These are phyloP conservation scores for Corvus cornix DNA, from an alignment of 2,113 vertebrate genomes.

Conservation along the genomic window DNA sequence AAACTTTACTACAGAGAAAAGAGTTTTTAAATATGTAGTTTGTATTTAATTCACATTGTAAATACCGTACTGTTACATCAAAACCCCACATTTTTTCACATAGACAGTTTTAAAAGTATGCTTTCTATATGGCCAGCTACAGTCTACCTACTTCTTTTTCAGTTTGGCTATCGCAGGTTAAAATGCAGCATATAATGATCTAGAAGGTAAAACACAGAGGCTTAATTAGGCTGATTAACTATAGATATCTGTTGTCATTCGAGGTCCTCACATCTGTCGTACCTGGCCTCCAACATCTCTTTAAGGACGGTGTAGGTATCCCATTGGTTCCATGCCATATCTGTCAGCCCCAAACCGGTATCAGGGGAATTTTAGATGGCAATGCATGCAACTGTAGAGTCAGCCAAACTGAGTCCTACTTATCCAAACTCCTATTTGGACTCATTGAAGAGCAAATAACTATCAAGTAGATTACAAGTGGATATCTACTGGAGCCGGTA, in stretches of 20 bases:
- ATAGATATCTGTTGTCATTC: background rate
- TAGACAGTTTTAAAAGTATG: background rate
- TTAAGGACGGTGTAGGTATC: background rate
- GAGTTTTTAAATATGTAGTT: background rate
- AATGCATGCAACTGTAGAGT: background rate
- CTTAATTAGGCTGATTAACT: background rate
- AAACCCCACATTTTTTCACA: background rate
- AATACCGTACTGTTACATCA: background rate
- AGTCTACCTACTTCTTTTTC: background rate
- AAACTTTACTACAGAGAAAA: background rate
- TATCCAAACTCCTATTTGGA: background rate
- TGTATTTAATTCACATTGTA: background rate
- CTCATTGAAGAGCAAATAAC: background rate
- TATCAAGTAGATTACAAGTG: background rate
- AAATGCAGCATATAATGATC: background rate
- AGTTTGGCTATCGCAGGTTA: background rate
- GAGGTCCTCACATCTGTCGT: background rate
- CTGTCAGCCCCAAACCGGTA: no score
- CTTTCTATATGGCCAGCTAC: background rate
- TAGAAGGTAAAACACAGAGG: background rate
- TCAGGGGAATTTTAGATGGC: background rate
- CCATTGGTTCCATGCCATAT: background rate
- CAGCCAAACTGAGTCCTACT: background rate
- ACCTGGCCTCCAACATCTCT: background rate
- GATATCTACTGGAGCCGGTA: background rate